These are phyloP conservation scores for Hydropotes inermis DNA, from an alignment of 2,113 vertebrate species.

Conservation along the genomic window DNA sequence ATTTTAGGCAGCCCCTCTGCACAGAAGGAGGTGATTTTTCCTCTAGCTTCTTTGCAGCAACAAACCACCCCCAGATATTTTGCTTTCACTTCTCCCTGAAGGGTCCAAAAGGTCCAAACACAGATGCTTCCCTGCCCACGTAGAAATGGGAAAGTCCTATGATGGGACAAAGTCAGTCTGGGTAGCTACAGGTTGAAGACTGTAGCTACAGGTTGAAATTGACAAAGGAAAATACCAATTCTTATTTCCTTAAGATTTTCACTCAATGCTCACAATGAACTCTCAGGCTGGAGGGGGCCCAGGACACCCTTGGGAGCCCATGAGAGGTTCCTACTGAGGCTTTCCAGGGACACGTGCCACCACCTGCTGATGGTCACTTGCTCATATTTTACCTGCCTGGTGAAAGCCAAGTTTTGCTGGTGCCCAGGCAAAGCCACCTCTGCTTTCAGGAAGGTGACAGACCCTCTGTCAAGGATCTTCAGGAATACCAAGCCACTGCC, in stretches of 20 bases:
- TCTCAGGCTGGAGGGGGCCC: not conserved
- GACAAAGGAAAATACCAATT: not conserved
- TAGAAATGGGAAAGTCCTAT: not conserved
- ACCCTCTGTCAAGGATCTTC: not conserved
- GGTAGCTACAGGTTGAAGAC: not conserved
- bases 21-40: not conserved
- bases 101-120: not conserved
- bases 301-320: not conserved
- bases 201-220: not conserved
- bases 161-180: not conserved
- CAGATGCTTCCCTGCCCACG: not conserved
- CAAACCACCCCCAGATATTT: conserved; percentile 4
- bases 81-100: not conserved
- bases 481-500: not conserved
- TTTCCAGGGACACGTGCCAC: not conserved
- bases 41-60: not conserved
- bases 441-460: not conserved
- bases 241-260: not conserved
- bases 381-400: not conserved
- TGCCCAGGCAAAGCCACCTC: not conserved
- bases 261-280: not conserved
- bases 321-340: not conserved
- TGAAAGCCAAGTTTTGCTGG: not conserved
- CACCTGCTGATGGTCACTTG: not conserved
- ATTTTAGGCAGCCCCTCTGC: not conserved